Evolutionary conservation across 1,140 invertebrate genomes (phyloP).

Genomic region (Drosophila cardini): DNA sequence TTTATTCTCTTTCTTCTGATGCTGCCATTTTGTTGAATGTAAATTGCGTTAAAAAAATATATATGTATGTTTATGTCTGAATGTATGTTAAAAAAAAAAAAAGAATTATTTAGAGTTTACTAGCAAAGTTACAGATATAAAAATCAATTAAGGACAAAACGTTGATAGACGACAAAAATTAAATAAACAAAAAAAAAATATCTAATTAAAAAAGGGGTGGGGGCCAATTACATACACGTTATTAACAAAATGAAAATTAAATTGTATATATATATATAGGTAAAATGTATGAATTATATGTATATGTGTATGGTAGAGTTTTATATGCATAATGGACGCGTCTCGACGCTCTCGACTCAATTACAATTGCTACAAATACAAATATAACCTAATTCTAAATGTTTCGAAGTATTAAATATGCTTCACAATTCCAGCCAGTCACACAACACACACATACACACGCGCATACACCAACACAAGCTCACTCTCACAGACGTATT

Average conservation of each 20-base stretch:
- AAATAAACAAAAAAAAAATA: constrained; percentile 7
- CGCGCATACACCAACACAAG: neutral
- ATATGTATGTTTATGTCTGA: constrained; percentile 2
- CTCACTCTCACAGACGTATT: neutral
- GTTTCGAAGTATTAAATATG: constrained; percentile 34
- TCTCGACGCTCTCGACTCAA: constrained; percentile 40
- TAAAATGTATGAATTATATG: constrained; percentile 20
- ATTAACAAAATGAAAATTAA: constrained; percentile 11
- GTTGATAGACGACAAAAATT: neutral
- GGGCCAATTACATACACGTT: neutral
- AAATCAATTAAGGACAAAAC: neutral
- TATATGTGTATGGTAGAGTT: constrained; percentile 15
- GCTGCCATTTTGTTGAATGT: constrained; percentile 33
- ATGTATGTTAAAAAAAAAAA: constrained; percentile 6
- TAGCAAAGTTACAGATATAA: neutral
- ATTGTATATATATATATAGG: constrained; percentile 10
- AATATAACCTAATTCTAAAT: constrained; percentile 44
- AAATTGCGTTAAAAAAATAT: constrained; percentile 35
- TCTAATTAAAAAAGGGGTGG: neutral
- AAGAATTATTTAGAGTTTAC: neutral
- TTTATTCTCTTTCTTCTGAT: constrained; percentile 37
- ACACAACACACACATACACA: neutral
- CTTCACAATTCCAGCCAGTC: constrained; percentile 1
- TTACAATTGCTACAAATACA: constrained; percentile 44
- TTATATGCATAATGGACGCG: constrained; percentile 31